Percentiles rank a stretch among this genome's conserved stretches.
These are phyloP conservation scores for Amiota communis DNA, from an alignment of 2,888 invertebrate genomes.

Conservation along the genomic window DNA sequence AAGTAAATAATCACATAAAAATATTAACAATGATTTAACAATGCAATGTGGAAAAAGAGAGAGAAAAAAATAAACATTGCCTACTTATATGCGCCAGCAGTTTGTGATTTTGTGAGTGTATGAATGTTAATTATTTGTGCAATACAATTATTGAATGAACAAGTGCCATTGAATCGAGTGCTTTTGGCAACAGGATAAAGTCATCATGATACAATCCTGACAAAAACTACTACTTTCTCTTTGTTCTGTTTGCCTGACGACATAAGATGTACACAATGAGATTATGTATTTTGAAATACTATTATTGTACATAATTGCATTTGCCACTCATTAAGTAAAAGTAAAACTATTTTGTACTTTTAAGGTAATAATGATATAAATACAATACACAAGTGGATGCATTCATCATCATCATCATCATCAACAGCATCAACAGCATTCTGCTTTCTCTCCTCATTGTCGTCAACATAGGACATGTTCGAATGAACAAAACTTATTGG, in stretches of 20 bases:
- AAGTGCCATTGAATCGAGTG: no score
- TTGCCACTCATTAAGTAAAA: conserved; percentile 15
- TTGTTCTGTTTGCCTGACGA: no score
- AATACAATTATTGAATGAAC: background rate
- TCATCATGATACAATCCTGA: no score
- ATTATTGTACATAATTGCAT: conserved; percentile 21
- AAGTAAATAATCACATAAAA: conserved; percentile 19
- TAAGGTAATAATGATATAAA: background rate
- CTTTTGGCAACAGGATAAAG: no score
- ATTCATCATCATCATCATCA: background rate
- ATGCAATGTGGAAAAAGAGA: no score
- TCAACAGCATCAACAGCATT: no score
- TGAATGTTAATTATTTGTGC: conserved; percentile 14
- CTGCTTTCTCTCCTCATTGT: no score
- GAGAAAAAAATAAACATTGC: no score
- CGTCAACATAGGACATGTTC: background rate
- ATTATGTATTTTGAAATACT: background rate
- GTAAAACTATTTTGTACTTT: conserved; percentile 12
- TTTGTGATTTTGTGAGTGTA: background rate
- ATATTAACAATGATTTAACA: background rate
- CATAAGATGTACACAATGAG: no score
- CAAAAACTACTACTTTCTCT: no score
- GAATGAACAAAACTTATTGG: conserved; percentile 17
- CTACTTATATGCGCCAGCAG: background rate
- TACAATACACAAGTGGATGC: background rate